Conservation (phyloP, 2,888 invertebrate species). For the Chrysina gloriosa region DNA sequence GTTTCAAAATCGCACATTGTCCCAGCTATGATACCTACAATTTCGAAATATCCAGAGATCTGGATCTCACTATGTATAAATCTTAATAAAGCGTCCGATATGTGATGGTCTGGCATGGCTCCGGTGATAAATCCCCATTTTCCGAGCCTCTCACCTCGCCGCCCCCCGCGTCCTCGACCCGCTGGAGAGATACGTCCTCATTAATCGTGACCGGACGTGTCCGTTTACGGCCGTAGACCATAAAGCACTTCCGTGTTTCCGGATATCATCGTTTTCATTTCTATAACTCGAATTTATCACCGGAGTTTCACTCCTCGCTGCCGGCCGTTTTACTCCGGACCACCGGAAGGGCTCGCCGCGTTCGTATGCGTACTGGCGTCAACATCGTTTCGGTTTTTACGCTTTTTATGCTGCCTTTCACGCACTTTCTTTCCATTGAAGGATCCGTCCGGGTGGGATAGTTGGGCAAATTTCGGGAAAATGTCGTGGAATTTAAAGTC, state of each 20-base stretch:
- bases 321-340: too few species aligned
- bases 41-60: too few species aligned
- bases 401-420: too few species aligned
- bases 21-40: too few species aligned
- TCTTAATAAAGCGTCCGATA: slow-evolving; percentile 66
- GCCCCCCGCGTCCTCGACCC: not conserved
- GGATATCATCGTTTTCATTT: slow-evolving; percentile 64
- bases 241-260: slow-evolving; percentile 66
- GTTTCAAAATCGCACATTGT: too few species aligned
- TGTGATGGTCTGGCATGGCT: slow-evolving; percentile 51
- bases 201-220: slow-evolving; percentile 59
- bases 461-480: too few species aligned
- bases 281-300: slow-evolving; percentile 53
- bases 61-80: slow-evolving; percentile 64
- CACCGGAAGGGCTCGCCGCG: not conserved
- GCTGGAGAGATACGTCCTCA: slow-evolving; percentile 64
- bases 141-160: slow-evolving; percentile 49
- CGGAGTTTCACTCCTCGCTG: slow-evolving; percentile 37
- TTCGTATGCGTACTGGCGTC: not conserved
- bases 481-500: too few species aligned
- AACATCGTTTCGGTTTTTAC: too few species aligned
- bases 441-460: too few species aligned
- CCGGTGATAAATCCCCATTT: slow-evolving; percentile 67
- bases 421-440: too few species aligned
- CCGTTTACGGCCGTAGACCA: slow-evolving; percentile 51